These are phyloP conservation scores for Whitmania pigra DNA, from an alignment of 1,140 invertebrate species.

Conservation along the genomic window DNA sequence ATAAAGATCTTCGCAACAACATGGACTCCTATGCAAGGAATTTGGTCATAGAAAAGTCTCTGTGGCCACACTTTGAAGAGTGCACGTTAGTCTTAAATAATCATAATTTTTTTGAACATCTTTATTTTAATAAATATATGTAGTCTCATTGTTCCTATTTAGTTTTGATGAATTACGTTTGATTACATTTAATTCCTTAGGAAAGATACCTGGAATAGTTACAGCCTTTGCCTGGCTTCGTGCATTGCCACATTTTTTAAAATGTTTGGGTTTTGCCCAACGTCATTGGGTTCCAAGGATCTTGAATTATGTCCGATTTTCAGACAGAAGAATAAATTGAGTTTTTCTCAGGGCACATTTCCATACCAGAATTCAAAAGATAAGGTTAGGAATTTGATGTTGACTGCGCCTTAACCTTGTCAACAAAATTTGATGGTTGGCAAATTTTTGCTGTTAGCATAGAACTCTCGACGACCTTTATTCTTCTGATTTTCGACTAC, in stretches of 20 bases:
- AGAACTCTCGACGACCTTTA: too few species aligned
- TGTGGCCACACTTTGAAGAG: constrained; percentile 59
- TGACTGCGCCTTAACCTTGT: background rate
- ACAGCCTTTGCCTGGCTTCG: background rate
- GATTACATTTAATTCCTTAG: background rate
- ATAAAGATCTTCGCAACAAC: constrained; percentile 62
- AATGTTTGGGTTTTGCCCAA: background rate
- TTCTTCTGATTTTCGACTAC: too few species aligned
- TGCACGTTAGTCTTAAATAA: constrained; percentile 45
- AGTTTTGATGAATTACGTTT: too few species aligned
- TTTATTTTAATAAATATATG: too few species aligned
- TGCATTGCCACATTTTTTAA: background rate
- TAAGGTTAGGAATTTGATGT: background rate
- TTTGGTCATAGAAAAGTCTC: constrained; percentile 58
- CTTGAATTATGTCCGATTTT: background rate
- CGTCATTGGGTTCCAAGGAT: background rate
- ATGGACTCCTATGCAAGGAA: constrained; percentile 66
- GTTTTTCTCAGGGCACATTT: background rate
- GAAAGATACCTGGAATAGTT: background rate
- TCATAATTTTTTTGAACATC: too few species aligned
- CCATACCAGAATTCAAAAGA: background rate
- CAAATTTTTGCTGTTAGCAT: too few species aligned
- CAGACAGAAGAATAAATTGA: too few species aligned
- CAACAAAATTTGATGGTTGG: too few species aligned
- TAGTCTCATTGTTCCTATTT: too few species aligned